Evolutionary conservation across 2,113 vertebrate species (phyloP).

Genomic region (Entomyzon cyanotis): DNA sequence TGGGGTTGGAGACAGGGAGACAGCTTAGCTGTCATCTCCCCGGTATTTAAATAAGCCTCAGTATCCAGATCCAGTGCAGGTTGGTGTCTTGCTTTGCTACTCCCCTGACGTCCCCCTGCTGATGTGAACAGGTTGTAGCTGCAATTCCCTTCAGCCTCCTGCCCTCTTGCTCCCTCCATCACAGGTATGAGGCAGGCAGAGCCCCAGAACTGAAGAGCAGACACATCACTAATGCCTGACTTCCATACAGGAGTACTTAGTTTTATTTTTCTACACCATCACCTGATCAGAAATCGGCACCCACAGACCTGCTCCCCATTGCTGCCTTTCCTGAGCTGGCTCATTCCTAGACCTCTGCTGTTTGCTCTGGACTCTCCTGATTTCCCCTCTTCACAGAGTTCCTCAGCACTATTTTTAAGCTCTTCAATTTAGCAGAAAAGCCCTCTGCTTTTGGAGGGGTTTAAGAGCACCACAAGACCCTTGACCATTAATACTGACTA

Average conservation of each 20-base stretch:
- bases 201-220: not conserved
- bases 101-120: not conserved
- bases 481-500: not conserved
- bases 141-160: not conserved
- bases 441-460: not conserved
- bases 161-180: not conserved
- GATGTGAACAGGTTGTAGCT: not conserved
- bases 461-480: not conserved
- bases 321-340: not conserved
- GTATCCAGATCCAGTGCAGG: not conserved
- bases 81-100: not conserved
- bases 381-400: not conserved
- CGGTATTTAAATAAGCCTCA: not conserved
- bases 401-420: not conserved
- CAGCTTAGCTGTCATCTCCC: not conserved
- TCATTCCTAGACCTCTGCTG: not conserved
- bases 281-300: not conserved
- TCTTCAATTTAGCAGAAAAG: not conserved
- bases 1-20: not conserved
- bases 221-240: not conserved
- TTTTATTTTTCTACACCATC: not conserved
- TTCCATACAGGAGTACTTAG: not conserved
- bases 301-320: rapidly evolving
- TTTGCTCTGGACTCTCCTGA: not conserved
- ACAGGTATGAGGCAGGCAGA: not conserved